A percentile compares a stretch with the other conserved stretches of the same genome.
These are phyloP conservation scores for Mythimna lalbum DNA, from an alignment of 2,888 invertebrate species.

Conservation along the genomic window DNA sequence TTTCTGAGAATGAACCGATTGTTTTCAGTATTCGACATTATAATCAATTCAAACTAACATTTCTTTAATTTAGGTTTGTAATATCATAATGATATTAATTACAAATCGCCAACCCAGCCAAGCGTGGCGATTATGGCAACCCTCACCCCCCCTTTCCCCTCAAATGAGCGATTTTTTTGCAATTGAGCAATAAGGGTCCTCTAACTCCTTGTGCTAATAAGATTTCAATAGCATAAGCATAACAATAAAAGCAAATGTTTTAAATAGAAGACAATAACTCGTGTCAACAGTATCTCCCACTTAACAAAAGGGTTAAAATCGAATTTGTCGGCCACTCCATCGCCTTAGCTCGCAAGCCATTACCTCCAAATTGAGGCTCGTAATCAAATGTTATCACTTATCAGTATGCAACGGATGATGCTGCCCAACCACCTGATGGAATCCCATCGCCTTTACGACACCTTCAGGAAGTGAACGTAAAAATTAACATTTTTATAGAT, in stretches of 20 bases:
- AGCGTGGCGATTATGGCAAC: too few relatives aligned
- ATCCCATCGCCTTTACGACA: slow-evolving; percentile 35
- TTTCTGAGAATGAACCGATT: too few relatives aligned
- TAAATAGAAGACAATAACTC: background rate
- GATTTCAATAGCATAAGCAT: too few relatives aligned
- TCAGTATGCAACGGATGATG: slow-evolving; percentile 45
- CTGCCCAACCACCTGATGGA: slow-evolving; percentile 40
- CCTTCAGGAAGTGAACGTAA: slow-evolving; percentile 19
- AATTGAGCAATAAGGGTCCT: background rate
- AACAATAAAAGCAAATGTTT: too few relatives aligned
- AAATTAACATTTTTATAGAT: slow-evolving; percentile 56
- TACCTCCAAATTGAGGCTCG: slow-evolving; percentile 6
- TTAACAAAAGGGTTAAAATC: background rate
- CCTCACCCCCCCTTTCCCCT: too few relatives aligned
- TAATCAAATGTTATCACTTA: slow-evolving; percentile 31
- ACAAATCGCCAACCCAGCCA: too few relatives aligned
- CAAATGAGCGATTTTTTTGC: too few relatives aligned
- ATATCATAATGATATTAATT: too few relatives aligned
- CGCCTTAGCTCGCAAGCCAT: background rate
- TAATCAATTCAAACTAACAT: too few relatives aligned
- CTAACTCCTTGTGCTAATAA: background rate
- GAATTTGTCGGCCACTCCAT: background rate
- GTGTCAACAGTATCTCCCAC: background rate
- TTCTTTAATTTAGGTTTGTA: too few relatives aligned
- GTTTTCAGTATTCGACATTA: too few relatives aligned